phyloP scores from a whole-genome alignment of 2,888 invertebrate species.

The Parascotia fuliginaria region DNA sequence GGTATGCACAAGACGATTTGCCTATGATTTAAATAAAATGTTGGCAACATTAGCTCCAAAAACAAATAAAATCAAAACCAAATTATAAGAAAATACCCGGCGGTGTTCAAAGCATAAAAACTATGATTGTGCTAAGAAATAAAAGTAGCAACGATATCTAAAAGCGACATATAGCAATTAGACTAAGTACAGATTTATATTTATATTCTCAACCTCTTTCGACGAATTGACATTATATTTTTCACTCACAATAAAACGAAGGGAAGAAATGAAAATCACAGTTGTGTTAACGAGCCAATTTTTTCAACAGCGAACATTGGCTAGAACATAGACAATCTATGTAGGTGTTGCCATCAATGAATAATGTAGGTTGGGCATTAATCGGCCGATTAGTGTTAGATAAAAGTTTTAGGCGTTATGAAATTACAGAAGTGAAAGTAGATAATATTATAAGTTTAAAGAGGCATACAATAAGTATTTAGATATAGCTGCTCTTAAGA shows the following conservation, averaged over 20 bases:
- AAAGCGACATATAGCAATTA: slow-evolving; percentile 60
- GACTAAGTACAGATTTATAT: slow-evolving; percentile 67
- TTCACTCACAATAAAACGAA: slow-evolving; percentile 32
- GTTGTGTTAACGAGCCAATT: slow-evolving; percentile 45
- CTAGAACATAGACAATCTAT: slow-evolving; percentile 52
- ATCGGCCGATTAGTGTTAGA: slow-evolving; percentile 8
- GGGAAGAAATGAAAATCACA: slow-evolving; percentile 66
- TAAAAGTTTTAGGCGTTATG: neutral
- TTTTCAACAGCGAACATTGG: slow-evolving; percentile 40
- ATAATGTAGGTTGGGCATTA: slow-evolving; percentile 25
- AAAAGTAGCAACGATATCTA: slow-evolving; percentile 53
- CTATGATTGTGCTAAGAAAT: slow-evolving; percentile 68
- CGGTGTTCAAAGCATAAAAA: slow-evolving; percentile 55
- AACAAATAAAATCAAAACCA: slow-evolving; percentile 28
- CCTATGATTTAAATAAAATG: slow-evolving; percentile 5
- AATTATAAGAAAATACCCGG: slow-evolving; percentile 24
- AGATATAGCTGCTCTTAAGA: slow-evolving; percentile 7
- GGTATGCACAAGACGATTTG: neutral
- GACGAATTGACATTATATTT: slow-evolving; percentile 59
- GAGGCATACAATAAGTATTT: neutral
- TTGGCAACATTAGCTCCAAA: slow-evolving; percentile 29
- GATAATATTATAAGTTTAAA: neutral
- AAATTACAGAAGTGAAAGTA: too few species aligned
- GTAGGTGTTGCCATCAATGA: slow-evolving; percentile 58
- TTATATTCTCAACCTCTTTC: slow-evolving; percentile 61